Evolutionary conservation across 2,113 vertebrate genomes (phyloP).

Genomic region (Felis chaus): DNA sequence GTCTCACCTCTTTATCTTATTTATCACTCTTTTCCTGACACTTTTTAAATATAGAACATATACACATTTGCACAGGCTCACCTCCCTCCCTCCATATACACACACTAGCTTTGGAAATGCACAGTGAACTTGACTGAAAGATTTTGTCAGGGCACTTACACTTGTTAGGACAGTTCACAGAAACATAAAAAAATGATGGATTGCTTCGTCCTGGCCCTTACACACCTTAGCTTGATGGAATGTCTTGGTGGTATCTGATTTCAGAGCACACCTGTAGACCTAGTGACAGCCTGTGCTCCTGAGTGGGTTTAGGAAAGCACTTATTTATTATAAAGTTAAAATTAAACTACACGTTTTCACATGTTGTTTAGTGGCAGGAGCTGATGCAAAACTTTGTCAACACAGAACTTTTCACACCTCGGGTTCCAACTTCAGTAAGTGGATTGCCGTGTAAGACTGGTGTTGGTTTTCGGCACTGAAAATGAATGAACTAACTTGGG

Average conservation of each 20-base stretch:
- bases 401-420: conserved; percentile 41
- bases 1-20: neutral
- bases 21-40: neutral
- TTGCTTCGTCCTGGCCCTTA: neutral
- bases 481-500: neutral
- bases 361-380: conserved; percentile 1
- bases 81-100: accelerated
- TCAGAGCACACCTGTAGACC: conserved; percentile 51
- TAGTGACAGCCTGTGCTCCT: conserved; percentile 11
- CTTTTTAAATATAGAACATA: neutral
- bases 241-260: conserved; percentile 27
- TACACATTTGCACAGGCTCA: accelerated
- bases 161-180: neutral
- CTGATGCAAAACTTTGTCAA: conserved; percentile 54
- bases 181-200: neutral
- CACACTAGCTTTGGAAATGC: neutral
- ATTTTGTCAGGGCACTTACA: neutral
- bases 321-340: conserved; percentile 62
- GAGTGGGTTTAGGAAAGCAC: neutral
- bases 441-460: neutral
- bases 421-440: neutral
- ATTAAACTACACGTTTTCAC: conserved; percentile 64
- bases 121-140: neutral
- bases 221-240: neutral
- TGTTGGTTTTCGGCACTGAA: neutral